These are phyloP conservation scores for Litocranius walleri DNA, from an alignment of 2,113 vertebrate genomes.

Conservation along the genomic window DNA sequence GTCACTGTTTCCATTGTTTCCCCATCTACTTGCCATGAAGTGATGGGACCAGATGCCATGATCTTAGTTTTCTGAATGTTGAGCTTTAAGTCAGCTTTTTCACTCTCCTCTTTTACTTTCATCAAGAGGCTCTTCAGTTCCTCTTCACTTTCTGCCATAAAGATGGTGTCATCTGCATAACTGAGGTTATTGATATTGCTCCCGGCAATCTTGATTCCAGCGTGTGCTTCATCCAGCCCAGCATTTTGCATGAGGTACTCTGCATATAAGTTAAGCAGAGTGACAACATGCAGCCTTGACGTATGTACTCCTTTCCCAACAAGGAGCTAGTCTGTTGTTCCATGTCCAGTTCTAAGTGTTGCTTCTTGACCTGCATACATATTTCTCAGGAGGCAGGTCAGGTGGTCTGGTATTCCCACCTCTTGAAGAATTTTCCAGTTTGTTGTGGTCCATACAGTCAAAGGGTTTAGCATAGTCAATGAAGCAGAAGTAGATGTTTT, in stretches of 20 bases:
- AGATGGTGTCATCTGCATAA: not conserved
- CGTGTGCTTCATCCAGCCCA: not conserved
- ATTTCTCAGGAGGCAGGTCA: not conserved
- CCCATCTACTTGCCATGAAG: not conserved
- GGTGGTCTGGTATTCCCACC: not conserved
- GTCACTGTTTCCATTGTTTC: not conserved
- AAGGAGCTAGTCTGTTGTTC: not conserved
- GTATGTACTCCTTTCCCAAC: not conserved
- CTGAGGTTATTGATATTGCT: not conserved
- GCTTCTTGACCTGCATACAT: not conserved
- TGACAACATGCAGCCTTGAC: not conserved
- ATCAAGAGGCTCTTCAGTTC: not conserved
- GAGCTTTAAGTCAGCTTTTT: not conserved
- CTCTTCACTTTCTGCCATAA: not conserved
- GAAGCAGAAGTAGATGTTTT: not conserved
- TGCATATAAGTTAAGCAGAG: not conserved
- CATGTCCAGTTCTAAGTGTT: not conserved
- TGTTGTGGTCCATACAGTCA: not conserved
- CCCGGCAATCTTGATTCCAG: not conserved
- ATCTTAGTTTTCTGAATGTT: not conserved
- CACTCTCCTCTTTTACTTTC: not conserved
- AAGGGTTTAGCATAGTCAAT: not conserved
- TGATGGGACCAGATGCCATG: not conserved
- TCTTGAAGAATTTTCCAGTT: not conserved
- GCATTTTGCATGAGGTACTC: not conserved